Percentiles rank a stretch among this genome's conserved stretches.
Evolutionary conservation across 2,113 vertebrate genomes (phyloP).

Genomic region (Protobothrops flavoviridis): DNA sequence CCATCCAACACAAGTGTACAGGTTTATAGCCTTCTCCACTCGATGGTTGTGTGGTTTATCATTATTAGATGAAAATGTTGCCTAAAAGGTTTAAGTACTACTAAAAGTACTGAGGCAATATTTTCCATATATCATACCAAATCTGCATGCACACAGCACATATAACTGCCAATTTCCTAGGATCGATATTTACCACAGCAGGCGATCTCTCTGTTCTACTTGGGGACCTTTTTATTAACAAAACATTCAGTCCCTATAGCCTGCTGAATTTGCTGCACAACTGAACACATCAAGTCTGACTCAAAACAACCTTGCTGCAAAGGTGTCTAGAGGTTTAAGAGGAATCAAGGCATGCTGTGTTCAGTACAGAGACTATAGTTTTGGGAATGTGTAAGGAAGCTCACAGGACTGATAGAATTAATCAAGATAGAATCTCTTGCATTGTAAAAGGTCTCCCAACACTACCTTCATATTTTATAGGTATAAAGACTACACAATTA

Average conservation of each 20-base stretch:
- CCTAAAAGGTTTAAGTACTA: conserved; percentile 5
- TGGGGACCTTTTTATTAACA: conserved; percentile 40
- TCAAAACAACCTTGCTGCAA: conserved; percentile 35
- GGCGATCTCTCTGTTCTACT: conserved; percentile 32
- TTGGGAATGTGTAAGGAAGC: neutral
- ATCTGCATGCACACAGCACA: fast-evolving
- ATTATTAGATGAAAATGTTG: conserved; percentile 31
- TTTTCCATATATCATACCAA: neutral
- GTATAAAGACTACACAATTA: neutral
- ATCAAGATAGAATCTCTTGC: neutral
- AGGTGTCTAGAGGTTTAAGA: conserved; percentile 1
- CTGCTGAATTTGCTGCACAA: conserved; percentile 9
- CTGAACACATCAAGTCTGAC: conserved; percentile 11
- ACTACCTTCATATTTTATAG: neutral
- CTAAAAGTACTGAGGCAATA: neutral
- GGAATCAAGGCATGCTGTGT: neutral
- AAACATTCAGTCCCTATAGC: neutral
- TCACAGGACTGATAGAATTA: neutral
- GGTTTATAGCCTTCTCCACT: neutral
- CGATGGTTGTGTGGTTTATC: conserved; percentile 36
- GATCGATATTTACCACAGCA: conserved; percentile 26
- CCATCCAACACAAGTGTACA: neutral
- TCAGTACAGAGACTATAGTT: neutral
- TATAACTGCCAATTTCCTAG: conserved; percentile 25
- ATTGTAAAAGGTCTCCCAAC: neutral